Evolutionary conservation across 2,888 invertebrate species (phyloP), one percentile per base, ranked within the genome.

Genomic region (Ochropleura plecta): DNA sequence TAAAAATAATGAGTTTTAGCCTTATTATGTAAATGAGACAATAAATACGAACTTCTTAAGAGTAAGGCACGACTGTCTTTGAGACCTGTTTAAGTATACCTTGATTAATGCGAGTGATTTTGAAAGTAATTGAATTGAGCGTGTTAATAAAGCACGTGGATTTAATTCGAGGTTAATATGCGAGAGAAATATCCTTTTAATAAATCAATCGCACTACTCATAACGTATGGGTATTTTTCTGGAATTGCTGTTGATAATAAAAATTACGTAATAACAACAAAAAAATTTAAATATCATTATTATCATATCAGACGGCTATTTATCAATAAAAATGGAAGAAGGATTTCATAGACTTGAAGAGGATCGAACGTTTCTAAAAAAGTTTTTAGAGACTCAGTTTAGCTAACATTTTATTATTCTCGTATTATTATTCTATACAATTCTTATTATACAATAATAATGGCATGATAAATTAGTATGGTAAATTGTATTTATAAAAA

Each of bases 21-120:
- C 94, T 95, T 94, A 92, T 88, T 81, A 86, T 92, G 91, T 91
- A 91, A 91, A 89, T 82, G 86, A 86, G 94, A 95, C 95, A 95
- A 94, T 95, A 94, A 93, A 73, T 88, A 81, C 55, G 71, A 82
- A 84, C 76, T 81, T 74, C 79, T 67, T 88, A 87, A 86, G 73
- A 68, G 57, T 82, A 83, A 83, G 77, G 73, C 77, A 83, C 44
- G 76, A 81, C 70, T 78, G 76, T 73, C 63, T 73, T 73, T 73
- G 66, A 69, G 40, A 53, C 72, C 79, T 70, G 72, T 70, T 62
- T 76, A 51, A 16, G 49, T 62, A 55, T 42, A 10, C 10, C 30
- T 63, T 79, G 70, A 70, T 53, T 68, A 68, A 65, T 65, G 64
- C 44, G 20, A 73, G 64, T 71, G 65, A 74, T 55, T 57, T 63